Evolutionary conservation across 2,113 vertebrate genomes (phyloP).

Genomic region (Plecturocebus donacophilus): DNA sequence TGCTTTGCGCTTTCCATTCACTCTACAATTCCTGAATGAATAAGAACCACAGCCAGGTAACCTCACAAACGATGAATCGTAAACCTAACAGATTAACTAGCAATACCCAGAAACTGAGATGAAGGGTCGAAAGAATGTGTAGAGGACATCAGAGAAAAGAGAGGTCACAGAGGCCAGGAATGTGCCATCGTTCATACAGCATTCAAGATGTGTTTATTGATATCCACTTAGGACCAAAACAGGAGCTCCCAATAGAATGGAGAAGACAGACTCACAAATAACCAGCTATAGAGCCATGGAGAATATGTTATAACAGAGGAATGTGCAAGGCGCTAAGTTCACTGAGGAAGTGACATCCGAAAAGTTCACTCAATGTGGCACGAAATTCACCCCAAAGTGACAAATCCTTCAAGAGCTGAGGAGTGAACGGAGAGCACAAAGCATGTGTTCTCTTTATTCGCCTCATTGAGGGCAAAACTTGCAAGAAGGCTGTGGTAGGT

Average conservation of each 20-base stretch:
- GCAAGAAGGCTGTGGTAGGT: neutral
- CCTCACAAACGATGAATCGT: neutral
- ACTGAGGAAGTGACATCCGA: neutral
- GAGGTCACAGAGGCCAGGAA: fast-evolving
- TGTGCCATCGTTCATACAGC: neutral
- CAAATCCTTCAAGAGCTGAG: neutral
- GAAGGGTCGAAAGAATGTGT: neutral
- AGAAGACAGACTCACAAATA: neutral
- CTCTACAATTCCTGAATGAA: too few relatives aligned
- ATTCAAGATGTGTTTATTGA: neutral
- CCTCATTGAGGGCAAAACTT: neutral
- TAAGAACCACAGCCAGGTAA: neutral
- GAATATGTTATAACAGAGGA: neutral
- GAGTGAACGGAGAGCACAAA: neutral
- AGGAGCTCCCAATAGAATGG: neutral
- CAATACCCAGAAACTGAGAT: neutral
- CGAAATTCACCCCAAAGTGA: neutral
- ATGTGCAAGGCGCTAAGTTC: neutral
- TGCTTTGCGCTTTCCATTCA: neutral
- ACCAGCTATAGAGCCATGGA: neutral
- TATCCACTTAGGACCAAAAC: neutral
- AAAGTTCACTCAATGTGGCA: neutral
- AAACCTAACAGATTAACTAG: neutral
- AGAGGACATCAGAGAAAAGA: neutral
- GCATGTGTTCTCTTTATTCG: neutral